These are phyloP conservation scores for Lophotriccus pileatus DNA, from an alignment of 2,797 vertebrate genomes.

Conservation along the genomic window DNA sequence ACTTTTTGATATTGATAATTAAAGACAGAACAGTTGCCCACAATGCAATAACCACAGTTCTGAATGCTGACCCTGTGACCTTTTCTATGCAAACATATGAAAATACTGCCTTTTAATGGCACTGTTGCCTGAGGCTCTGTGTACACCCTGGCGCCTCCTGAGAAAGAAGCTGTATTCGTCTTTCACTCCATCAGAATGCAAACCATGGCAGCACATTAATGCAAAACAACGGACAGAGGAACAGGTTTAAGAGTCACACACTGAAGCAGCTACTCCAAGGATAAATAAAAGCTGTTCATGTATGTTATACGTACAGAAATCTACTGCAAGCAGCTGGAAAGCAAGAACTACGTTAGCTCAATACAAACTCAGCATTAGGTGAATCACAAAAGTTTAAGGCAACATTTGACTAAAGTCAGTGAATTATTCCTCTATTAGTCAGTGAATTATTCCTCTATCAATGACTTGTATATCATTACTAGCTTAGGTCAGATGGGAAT, in stretches of 20 bases:
- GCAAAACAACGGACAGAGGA: not conserved
- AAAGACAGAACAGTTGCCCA: not conserved
- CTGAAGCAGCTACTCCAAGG: not conserved
- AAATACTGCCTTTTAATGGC: constrained; percentile 14
- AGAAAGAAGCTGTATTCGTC: not conserved
- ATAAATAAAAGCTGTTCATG: not conserved
- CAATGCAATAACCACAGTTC: not conserved
- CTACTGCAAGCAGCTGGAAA: not conserved
- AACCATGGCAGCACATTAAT: not conserved
- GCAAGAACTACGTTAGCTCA: not conserved
- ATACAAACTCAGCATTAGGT: not conserved
- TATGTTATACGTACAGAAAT: not conserved
- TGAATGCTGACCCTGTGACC: not conserved
- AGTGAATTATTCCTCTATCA: not conserved
- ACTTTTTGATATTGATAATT: not conserved
- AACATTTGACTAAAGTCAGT: not conserved
- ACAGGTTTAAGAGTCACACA: not conserved
- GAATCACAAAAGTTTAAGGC: not conserved
- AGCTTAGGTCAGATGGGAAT: not conserved
- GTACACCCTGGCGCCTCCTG: not conserved
- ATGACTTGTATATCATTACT: not conserved
- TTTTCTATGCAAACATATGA: not conserved
- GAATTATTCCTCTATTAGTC: not conserved
- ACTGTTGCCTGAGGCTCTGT: not conserved
- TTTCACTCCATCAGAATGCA: not conserved